These are phyloP conservation scores for Ooceraea biroi DNA, from an alignment of 1,140 invertebrate species.

Conservation along the genomic window DNA sequence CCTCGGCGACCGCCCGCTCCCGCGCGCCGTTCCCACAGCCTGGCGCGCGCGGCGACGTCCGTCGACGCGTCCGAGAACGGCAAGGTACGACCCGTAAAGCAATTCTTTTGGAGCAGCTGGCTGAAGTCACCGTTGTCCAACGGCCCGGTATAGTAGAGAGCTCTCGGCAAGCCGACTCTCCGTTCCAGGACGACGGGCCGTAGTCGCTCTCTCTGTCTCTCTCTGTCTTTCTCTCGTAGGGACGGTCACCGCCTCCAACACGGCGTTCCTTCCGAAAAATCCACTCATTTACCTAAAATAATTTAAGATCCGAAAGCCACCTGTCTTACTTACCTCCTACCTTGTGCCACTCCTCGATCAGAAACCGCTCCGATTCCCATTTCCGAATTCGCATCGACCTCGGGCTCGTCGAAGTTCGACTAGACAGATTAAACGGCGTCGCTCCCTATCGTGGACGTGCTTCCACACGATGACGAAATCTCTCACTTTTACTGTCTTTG, in stretches of 20 bases:
- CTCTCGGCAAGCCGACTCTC: constrained; percentile 57
- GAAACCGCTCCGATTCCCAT: neutral
- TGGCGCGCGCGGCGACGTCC: constrained; percentile 77
- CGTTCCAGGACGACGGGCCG: constrained; percentile 57
- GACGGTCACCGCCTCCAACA: constrained; percentile 32
- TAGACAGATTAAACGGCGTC: constrained; percentile 46
- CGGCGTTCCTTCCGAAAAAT: constrained; percentile 10
- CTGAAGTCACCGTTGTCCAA: constrained; percentile 87
- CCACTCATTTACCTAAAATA: constrained; percentile 10
- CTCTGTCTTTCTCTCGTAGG: constrained; percentile 57
- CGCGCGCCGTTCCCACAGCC: constrained; percentile 81
- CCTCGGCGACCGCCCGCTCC: constrained; percentile 83
- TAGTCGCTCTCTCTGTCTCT: constrained; percentile 65
- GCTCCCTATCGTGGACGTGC: neutral
- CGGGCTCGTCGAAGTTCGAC: constrained; percentile 27
- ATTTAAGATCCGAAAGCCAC: neutral
- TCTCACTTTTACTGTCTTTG: constrained; percentile 13
- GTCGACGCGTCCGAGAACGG: constrained; percentile 84
- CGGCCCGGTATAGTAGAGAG: constrained; percentile 80
- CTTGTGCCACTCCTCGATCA: too few species aligned
- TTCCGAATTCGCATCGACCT: constrained; percentile 46
- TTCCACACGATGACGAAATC: constrained; percentile 11
- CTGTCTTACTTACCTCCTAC: neutral
- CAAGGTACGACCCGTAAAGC: constrained; percentile 90
- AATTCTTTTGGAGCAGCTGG: constrained; percentile 89